These are phyloP conservation scores for Trachymyrmex cornetzi DNA, from an alignment of 1,140 invertebrate genomes.

Conservation along the genomic window DNA sequence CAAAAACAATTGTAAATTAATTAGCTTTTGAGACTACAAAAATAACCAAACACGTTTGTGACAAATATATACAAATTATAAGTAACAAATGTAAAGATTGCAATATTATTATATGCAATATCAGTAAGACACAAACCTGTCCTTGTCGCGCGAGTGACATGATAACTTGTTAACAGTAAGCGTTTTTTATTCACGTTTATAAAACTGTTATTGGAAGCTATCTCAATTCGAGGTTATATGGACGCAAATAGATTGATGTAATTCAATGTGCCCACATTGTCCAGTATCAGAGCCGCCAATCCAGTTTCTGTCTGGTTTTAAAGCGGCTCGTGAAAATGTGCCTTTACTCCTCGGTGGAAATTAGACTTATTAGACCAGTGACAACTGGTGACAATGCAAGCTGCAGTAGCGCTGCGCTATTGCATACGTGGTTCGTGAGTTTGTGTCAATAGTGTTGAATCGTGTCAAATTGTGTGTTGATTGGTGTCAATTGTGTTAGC, in stretches of 20 bases:
- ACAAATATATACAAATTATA: background rate
- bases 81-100: background rate
- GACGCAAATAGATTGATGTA: background rate
- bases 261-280: too few species aligned
- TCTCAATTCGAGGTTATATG: slow-evolving; percentile 19
- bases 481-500: background rate
- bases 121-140: slow-evolving; percentile 50
- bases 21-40: background rate
- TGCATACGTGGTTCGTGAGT: slow-evolving; percentile 42
- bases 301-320: too few species aligned
- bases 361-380: too few species aligned
- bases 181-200: background rate
- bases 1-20: background rate
- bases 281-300: too few species aligned
- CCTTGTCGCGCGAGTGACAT: slow-evolving; percentile 68
- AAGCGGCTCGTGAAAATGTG: too few species aligned
- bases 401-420: background rate
- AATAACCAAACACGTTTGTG: background rate
- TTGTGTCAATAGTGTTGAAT: background rate
- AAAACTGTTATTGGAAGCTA: background rate
- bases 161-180: background rate
- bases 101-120: background rate
- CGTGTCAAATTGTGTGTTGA: too few species aligned
- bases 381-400: background rate
- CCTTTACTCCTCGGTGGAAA: too few species aligned